phyloP scores from a whole-genome alignment of 2,113 vertebrate genomes.

The Passerina amoena region DNA sequence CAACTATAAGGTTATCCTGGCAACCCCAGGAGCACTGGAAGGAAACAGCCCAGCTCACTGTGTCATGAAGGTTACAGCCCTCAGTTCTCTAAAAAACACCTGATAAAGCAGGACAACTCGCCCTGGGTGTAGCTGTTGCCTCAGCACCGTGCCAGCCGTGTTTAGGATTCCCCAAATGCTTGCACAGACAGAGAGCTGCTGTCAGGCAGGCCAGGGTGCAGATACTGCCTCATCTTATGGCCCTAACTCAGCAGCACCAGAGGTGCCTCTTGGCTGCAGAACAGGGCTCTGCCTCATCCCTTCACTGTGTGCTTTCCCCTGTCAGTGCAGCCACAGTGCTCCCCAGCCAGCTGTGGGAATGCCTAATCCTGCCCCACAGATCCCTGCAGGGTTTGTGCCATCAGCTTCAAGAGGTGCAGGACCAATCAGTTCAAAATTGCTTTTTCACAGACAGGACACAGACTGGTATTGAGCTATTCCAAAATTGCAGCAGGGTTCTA shows the following conservation, averaged over 20 bases:
- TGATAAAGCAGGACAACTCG: not conserved
- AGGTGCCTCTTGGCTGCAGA: not conserved
- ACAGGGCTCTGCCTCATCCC: not conserved
- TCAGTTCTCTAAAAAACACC: not conserved
- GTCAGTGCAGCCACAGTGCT: not conserved
- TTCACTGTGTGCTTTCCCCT: not conserved
- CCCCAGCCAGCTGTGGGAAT: not conserved
- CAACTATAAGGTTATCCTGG: not conserved
- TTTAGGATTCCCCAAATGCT: not conserved
- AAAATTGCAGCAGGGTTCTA: not conserved
- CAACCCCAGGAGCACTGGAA: not conserved
- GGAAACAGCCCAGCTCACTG: not conserved
- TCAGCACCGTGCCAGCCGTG: not conserved
- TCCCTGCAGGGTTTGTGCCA: not conserved
- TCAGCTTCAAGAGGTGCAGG: not conserved
- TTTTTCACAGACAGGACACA: not conserved
- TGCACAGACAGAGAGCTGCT: not conserved
- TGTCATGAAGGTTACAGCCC: not conserved
- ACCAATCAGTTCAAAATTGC: fast-evolving
- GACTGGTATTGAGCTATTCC: not conserved
- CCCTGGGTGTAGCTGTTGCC: not conserved
- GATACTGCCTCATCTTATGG: not conserved
- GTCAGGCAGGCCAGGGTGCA: not conserved
- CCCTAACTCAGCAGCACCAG: not conserved
- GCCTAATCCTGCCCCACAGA: not conserved